Conservation (phyloP, 1,140 invertebrate genomes). For the Drosophila ironensis region DNA sequence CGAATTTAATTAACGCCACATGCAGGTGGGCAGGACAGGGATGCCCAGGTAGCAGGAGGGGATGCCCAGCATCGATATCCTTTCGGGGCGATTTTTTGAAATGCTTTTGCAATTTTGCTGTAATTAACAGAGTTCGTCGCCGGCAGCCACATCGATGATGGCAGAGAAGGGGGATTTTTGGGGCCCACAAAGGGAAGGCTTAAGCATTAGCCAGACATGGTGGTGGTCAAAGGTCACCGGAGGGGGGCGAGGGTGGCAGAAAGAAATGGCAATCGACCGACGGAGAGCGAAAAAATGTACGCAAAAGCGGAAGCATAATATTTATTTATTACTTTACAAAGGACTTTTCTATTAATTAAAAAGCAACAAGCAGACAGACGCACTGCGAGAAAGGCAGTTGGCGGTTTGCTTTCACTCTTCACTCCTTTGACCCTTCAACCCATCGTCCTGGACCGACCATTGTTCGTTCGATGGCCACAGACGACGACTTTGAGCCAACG, state of each 20-base stretch:
- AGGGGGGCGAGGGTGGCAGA: not conserved
- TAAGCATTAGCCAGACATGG: slow-evolving; percentile 43
- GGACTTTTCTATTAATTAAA: slow-evolving; percentile 82
- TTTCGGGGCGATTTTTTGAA: slow-evolving; percentile 21
- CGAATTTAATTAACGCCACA: slow-evolving; percentile 47
- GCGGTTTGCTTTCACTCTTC: slow-evolving; percentile 4
- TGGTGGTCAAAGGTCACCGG: slow-evolving; percentile 18
- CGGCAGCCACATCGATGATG: slow-evolving; percentile 29
- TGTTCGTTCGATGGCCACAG: slow-evolving; percentile 33
- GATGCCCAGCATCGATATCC: slow-evolving; percentile 7
- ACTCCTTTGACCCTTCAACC: not conserved
- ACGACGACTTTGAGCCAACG: slow-evolving; percentile 45
- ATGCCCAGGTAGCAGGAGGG: not conserved
- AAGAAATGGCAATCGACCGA: slow-evolving; percentile 40
- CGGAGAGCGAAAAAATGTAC: slow-evolving; percentile 54
- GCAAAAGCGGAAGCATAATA: slow-evolving; percentile 78
- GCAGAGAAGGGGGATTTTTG: not conserved
- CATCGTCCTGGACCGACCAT: no score
- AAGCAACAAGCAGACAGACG: slow-evolving; percentile 76
- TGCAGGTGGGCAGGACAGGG: slow-evolving; percentile 14
- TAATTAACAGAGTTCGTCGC: slow-evolving; percentile 31
- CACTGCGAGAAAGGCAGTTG: not conserved
- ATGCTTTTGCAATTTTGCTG: slow-evolving; percentile 39
- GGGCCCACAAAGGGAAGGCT: slow-evolving; percentile 14
- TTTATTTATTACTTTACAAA: slow-evolving; percentile 82